Percentiles rank a stretch among this genome's conserved stretches.
Evolutionary conservation across 2,113 vertebrate species (phyloP).

Genomic region (Cyphomyrus plagiostoma): DNA sequence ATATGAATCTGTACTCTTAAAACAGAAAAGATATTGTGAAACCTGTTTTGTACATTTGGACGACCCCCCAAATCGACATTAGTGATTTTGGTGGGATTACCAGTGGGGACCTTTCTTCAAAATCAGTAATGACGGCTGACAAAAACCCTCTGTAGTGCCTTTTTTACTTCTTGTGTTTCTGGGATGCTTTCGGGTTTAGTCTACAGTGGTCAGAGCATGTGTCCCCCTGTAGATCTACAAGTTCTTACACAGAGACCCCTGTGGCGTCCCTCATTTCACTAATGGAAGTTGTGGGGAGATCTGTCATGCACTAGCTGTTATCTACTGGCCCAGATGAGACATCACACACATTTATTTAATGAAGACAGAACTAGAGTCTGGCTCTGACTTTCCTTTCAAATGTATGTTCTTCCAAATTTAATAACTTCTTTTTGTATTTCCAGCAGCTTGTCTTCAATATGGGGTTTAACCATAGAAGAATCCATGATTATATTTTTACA

Average conservation of each 20-base stretch:
- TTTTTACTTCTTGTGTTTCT: background rate
- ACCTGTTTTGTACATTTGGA: background rate
- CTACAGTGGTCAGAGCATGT: background rate
- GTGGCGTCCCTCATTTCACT: background rate
- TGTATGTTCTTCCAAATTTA: background rate
- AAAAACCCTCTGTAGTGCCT: background rate
- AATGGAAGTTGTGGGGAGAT: background rate
- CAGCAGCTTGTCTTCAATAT: background rate
- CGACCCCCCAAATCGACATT: background rate
- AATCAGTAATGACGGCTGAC: background rate
- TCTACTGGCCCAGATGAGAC: background rate
- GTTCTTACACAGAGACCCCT: background rate
- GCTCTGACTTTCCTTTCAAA: background rate
- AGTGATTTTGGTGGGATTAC: background rate
- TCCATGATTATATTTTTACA: background rate
- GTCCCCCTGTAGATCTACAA: background rate
- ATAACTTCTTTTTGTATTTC: background rate
- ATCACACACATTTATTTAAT: background rate
- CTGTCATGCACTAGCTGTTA: background rate
- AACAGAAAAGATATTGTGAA: background rate
- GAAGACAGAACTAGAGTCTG: background rate
- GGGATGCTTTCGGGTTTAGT: background rate
- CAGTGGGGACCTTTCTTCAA: background rate
- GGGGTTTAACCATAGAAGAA: background rate
- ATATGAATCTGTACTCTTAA: background rate